Percentiles rank a stretch among this genome's conserved stretches.
These are phyloP conservation scores for Tolmerus cingulatus DNA, from an alignment of 2,888 invertebrate species.

Conservation along the genomic window DNA sequence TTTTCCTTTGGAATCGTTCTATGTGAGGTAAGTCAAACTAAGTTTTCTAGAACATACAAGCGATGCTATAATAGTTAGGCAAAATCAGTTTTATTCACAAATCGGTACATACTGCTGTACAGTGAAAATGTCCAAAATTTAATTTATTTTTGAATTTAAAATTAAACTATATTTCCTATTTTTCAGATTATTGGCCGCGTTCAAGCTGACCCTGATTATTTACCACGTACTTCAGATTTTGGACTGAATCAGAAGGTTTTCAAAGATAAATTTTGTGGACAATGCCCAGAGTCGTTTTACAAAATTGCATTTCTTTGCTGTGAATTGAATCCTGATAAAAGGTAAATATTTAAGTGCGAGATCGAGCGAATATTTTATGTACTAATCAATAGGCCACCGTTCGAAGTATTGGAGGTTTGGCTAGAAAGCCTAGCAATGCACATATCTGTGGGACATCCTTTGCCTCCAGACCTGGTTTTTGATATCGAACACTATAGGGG, in stretches of 20 bases:
- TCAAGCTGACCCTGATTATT: slow-evolving; percentile 92
- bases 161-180: slow-evolving; percentile 33
- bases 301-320: slow-evolving; percentile 90
- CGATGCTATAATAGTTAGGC: too few species aligned
- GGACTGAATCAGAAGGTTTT: slow-evolving; percentile 88
- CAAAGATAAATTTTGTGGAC: slow-evolving; percentile 81
- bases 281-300: slow-evolving; percentile 87
- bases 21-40: slow-evolving; percentile 75
- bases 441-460: slow-evolving; percentile 70
- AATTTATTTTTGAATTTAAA: background rate
- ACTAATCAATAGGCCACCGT: slow-evolving; percentile 74
- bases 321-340: slow-evolving; percentile 87
- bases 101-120: background rate
- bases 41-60: background rate
- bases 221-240: slow-evolving; percentile 91
- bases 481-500: slow-evolving; percentile 79
- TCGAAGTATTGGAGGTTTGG: slow-evolving; percentile 91
- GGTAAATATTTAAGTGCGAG: slow-evolving; percentile 65
- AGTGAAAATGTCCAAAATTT: too few species aligned
- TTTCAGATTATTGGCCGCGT: slow-evolving; percentile 90
- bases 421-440: slow-evolving; percentile 80
- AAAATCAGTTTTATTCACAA: too few species aligned
- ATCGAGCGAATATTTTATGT: background rate
- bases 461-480: slow-evolving; percentile 73
- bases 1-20: slow-evolving; percentile 95